phyloP scores from a whole-genome alignment of 2,113 vertebrate genomes.

The Onychostruthus taczanowskii region DNA sequence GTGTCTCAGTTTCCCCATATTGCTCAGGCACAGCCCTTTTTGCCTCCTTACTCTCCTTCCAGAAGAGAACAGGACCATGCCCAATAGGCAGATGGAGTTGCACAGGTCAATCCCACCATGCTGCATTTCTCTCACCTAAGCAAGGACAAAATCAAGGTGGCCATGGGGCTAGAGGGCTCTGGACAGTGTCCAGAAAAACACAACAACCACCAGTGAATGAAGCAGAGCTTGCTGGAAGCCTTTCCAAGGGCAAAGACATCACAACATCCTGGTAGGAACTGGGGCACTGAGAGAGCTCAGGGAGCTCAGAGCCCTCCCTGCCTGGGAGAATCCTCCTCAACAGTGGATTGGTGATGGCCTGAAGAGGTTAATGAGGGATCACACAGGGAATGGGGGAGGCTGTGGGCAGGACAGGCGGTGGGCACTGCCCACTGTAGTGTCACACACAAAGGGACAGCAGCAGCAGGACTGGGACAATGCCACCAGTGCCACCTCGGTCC shows the following conservation, averaged over 20 bases:
- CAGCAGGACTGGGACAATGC: background rate
- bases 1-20: background rate
- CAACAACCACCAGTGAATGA: rapidly evolving
- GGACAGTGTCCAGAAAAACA: background rate
- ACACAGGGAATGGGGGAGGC: background rate
- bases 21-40: background rate
- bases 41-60: background rate
- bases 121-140: background rate
- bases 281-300: background rate
- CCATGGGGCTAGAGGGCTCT: background rate
- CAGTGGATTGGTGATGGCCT: background rate
- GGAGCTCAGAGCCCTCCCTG: background rate
- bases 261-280: background rate
- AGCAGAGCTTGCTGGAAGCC: background rate
- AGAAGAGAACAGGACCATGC: background rate
- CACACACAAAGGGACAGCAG: background rate
- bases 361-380: background rate
- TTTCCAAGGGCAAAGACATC: background rate
- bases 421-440: background rate
- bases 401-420: rapidly evolving
- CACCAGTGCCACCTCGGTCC: background rate
- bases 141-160: background rate
- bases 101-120: background rate
- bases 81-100: no score
- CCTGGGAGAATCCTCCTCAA: background rate